These are phyloP conservation scores for Mobula birostris DNA, from an alignment of 2,113 vertebrate genomes.

Conservation along the genomic window DNA sequence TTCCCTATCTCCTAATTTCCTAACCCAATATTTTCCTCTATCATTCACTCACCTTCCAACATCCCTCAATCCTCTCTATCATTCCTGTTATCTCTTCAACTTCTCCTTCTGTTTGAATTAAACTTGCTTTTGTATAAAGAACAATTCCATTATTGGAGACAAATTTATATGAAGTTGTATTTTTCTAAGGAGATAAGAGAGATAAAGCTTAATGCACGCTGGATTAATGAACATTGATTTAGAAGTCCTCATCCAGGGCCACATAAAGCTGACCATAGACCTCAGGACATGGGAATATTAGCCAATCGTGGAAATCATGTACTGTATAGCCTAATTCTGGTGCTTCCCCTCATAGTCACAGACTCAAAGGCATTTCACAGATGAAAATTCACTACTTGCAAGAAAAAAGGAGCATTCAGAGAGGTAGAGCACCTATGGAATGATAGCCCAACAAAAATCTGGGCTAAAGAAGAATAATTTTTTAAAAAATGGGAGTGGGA, in stretches of 20 bases:
- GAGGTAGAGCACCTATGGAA: not conserved
- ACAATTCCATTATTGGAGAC: not conserved
- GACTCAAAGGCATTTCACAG: not conserved
- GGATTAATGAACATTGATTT: not conserved
- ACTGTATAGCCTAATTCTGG: not conserved
- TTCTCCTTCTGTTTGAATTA: not conserved
- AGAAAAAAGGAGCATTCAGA: not conserved
- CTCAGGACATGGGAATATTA: not conserved
- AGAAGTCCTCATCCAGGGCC: not conserved
- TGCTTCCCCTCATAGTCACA: not conserved
- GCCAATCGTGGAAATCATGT: not conserved
- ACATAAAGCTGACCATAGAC: not conserved
- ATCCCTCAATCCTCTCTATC: not conserved
- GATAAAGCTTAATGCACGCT: not conserved
- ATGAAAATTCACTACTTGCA: not conserved
- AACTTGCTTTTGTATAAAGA: not conserved
- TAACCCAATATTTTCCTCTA: not conserved
- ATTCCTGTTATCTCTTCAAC: not conserved
- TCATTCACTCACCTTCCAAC: constrained; percentile 14
- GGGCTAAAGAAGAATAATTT: not conserved
- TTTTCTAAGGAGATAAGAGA: not conserved
- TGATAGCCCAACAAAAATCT: not conserved
- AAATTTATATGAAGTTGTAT: too few species aligned
- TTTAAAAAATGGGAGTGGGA: not conserved
- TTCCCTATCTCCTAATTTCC: too few species aligned